These are phyloP conservation scores for Oxygymnocypris stewartii DNA, from an alignment of 2,113 vertebrate genomes.

Conservation along the genomic window DNA sequence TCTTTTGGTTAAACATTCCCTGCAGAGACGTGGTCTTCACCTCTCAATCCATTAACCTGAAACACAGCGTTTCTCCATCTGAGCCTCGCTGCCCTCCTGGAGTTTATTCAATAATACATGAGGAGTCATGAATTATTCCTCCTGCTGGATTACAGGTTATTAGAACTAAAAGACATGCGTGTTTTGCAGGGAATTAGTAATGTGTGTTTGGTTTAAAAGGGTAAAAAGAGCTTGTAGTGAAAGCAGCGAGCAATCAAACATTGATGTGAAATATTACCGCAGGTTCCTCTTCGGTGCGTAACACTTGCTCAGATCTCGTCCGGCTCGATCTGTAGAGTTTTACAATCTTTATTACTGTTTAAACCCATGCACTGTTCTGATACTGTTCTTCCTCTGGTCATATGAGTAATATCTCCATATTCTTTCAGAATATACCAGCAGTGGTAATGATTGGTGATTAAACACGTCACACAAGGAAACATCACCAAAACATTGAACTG, in stretches of 20 bases:
- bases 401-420: background rate
- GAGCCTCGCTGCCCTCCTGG: conserved; percentile 10
- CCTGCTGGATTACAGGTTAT: conserved; percentile 50
- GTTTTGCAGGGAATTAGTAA: conserved; percentile 45
- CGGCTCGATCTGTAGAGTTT: background rate
- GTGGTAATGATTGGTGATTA: background rate
- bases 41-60: conserved; percentile 43
- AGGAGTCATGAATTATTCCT: conserved; percentile 52
- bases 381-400: background rate
- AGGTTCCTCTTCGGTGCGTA: background rate
- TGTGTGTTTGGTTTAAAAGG: conserved; percentile 36
- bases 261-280: conserved; percentile 42
- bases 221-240: conserved; percentile 39
- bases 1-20: conserved; percentile 3
- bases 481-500: background rate
- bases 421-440: background rate
- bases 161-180: conserved; percentile 41
- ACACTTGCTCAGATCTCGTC: background rate
- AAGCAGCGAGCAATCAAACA: conserved; percentile 46
- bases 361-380: background rate
- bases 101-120: conserved; percentile 53
- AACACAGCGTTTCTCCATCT: conserved; percentile 20
- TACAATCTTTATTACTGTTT: background rate
- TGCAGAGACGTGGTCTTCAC: background rate
- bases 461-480: background rate